Evolutionary conservation across 2,888 invertebrate genomes (phyloP).

Genomic region (Eudasyphora cyanicolor): DNA sequence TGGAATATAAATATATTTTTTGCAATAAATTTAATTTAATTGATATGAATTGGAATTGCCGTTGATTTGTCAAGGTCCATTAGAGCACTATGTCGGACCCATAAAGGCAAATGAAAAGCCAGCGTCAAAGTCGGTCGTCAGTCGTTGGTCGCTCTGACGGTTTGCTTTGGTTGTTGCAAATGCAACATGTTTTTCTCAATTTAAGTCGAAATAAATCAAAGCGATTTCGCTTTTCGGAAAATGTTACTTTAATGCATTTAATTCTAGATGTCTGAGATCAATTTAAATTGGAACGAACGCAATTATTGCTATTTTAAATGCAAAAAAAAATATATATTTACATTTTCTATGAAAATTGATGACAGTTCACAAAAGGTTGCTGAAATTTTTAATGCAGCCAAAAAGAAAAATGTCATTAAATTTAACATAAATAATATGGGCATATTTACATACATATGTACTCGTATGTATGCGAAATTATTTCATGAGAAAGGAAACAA

Average conservation of each 20-base stretch:
- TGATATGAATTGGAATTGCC: constrained; percentile 64
- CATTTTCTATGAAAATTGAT: no score
- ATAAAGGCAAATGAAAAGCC: neutral
- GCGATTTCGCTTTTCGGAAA: constrained; percentile 35
- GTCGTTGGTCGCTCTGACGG: neutral
- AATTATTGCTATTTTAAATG: constrained; percentile 16
- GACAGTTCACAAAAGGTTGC: no score
- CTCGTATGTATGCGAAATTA: no score
- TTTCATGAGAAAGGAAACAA: no score
- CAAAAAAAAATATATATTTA: constrained; percentile 8
- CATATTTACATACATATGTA: no score
- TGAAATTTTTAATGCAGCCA: no score
- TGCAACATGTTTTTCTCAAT: constrained; percentile 61
- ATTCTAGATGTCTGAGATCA: constrained; percentile 14
- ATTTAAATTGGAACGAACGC: constrained; percentile 40
- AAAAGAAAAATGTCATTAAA: no score
- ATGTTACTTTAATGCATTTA: constrained; percentile 26
- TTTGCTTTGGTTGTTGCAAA: neutral
- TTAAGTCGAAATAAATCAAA: constrained; percentile 62
- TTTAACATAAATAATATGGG: no score
- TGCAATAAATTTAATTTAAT: constrained; percentile 65
- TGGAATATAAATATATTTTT: constrained; percentile 49
- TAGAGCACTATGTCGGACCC: constrained; percentile 21
- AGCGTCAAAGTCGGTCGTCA: neutral
- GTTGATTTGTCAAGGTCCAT: constrained; percentile 66